A percentile compares a stretch with the other conserved stretches of the same genome.
phyloP scores from a whole-genome alignment of 2,797 vertebrate genomes.

The Buceros bicornis region DNA sequence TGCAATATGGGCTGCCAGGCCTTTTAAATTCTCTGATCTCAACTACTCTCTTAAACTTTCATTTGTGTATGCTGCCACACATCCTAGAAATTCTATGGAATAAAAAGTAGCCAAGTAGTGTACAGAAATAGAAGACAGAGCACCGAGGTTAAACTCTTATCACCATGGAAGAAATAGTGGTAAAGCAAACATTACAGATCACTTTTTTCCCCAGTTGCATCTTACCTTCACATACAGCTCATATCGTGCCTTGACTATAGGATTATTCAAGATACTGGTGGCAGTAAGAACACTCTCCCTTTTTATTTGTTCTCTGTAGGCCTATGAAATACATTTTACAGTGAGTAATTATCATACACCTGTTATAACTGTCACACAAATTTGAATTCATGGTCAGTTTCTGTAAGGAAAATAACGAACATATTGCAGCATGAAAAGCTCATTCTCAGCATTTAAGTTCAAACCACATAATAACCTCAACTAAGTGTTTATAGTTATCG shows the following conservation, averaged over 20 bases:
- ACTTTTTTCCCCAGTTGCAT: neutral
- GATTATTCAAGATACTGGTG: constrained; percentile 90
- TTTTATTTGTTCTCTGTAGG: constrained; percentile 89
- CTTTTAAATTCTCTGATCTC: neutral
- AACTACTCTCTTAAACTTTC: neutral
- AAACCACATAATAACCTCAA: neutral
- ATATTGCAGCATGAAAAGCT: neutral
- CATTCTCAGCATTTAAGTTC: neutral
- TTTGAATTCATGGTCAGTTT: neutral
- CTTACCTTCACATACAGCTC: constrained; percentile 89
- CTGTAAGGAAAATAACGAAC: neutral
- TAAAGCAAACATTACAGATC: neutral
- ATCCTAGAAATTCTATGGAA: neutral
- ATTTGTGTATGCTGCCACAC: neutral
- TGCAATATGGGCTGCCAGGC: neutral
- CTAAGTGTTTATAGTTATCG: neutral
- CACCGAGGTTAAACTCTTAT: neutral
- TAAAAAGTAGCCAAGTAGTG: neutral
- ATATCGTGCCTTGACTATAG: constrained; percentile 86
- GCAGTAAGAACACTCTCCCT: constrained; percentile 89
- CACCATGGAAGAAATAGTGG: neutral
- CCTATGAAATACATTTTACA: constrained; percentile 73
- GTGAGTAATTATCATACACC: neutral
- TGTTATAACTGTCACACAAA: neutral
- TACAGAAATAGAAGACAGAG: neutral